Evolutionary conservation across 2,888 invertebrate genomes (phyloP), one percentile per base, ranked within the genome.

Genomic region (Drosophila falleni): DNA sequence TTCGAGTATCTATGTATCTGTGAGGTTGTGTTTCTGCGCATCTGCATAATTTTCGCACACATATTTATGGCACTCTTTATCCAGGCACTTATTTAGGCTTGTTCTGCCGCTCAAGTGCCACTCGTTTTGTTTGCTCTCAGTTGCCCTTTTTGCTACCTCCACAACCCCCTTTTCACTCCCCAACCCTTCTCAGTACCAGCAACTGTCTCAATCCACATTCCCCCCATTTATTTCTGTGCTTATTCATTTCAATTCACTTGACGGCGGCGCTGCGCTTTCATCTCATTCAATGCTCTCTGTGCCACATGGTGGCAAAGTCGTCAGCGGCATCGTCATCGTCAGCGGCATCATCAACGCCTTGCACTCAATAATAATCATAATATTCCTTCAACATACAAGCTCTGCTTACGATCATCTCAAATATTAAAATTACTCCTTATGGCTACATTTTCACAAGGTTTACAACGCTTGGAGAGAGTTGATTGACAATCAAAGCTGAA

Each of bases 21-120:
- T 62, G 29, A 31, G 9, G 35, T 44, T 69, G 39, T 51, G 39
- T 56, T 63, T 59, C 44, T 72, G 58, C 49, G 33, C 61, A 68
- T 78, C 60, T 87, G 81, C 75, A 85, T 85, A 87, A 87, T 81
- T 84, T 81, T 81, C 64, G 84, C 81, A 72, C 77, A 80, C 80
- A 80, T 73, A 81, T 84, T 74, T 75, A 81, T 80, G 66, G 59
- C 60, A 69, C 71, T 71, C 71, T 69, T 64, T 71, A 62, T 62
- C 60, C 72, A 61, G 65, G 68, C 84, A 87, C 87, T 87, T 87
- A 87, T 80, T 87, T 83, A 80, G 84, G 75, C 81, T 78, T 76
- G 71, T 85, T 82, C 59, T 59, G 64, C 15, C 63, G 44, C 74
- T 85, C 82, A 79, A 86, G 86, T 83, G 88, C 59, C 86, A 79